A percentile compares a stretch with the other conserved stretches of the same genome.
These are phyloP conservation scores for Cyprinodon tularosa DNA, from an alignment of 2,113 vertebrate genomes.

Conservation along the genomic window DNA sequence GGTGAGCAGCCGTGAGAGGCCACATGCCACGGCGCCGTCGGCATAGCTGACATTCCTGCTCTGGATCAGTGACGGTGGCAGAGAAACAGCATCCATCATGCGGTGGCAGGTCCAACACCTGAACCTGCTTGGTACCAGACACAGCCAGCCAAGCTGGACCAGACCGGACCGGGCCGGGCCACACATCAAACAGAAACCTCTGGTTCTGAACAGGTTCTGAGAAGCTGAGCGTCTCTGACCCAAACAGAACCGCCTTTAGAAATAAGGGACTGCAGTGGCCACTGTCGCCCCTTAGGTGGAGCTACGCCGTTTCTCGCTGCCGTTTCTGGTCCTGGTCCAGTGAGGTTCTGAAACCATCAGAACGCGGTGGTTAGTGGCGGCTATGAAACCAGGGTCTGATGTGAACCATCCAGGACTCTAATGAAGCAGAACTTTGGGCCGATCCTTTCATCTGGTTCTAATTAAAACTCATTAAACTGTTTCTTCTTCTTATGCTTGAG, in stretches of 20 bases:
- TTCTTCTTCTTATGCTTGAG: background rate
- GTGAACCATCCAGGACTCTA: background rate
- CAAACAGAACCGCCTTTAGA: background rate
- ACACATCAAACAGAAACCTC: too few species aligned
- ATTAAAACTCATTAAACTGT: conserved; percentile 17
- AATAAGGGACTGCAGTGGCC: too few species aligned
- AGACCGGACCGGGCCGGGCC: too few species aligned
- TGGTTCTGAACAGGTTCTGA: too few species aligned
- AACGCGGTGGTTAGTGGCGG: background rate
- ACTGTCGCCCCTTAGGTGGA: too few species aligned
- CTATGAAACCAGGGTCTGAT: background rate
- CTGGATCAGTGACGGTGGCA: conserved; percentile 53
- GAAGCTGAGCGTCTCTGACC: background rate
- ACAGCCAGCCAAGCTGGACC: too few species aligned
- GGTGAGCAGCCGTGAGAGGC: background rate
- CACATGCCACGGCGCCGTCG: background rate
- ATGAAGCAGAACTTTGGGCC: background rate
- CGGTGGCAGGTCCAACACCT: conserved; percentile 40
- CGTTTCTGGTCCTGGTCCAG: background rate
- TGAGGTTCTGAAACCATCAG: background rate
- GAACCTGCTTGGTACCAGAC: background rate
- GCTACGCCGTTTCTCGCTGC: too few species aligned
- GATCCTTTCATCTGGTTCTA: background rate
- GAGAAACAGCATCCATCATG: conserved; percentile 63
- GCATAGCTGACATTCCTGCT: conserved; percentile 56